Evolutionary conservation across 2,888 invertebrate species (phyloP).

Genomic region (Tachina lurida): DNA sequence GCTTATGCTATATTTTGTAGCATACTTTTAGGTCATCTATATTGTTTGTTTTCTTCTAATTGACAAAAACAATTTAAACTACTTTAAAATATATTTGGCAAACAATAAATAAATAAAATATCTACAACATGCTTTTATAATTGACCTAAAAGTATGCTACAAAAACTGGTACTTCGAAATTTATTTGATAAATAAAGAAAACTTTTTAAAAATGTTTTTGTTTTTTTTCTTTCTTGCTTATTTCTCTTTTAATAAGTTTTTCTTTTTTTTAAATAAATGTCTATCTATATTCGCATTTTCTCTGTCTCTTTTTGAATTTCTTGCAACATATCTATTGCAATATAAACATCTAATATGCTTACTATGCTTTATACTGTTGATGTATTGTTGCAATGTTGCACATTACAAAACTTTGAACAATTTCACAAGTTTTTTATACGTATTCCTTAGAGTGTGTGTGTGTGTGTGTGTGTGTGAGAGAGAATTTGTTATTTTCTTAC

Average conservation of each 20-base stretch:
- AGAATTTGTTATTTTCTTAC: constrained; percentile 39
- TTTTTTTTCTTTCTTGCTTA: background rate
- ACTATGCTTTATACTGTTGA: constrained; percentile 55
- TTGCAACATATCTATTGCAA: constrained; percentile 37
- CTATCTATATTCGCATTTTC: constrained; percentile 24
- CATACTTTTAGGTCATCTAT: background rate
- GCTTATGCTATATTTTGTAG: background rate
- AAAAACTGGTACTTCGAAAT: background rate
- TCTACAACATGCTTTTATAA: no score
- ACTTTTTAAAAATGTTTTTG: background rate
- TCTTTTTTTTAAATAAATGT: constrained; percentile 26
- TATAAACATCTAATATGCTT: constrained; percentile 61
- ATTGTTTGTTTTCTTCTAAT: no score
- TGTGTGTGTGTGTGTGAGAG: constrained; percentile 15
- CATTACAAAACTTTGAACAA: constrained; percentile 72
- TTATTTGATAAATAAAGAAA: background rate
- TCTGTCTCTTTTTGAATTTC: constrained; percentile 13
- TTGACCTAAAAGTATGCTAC: no score
- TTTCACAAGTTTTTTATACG: constrained; percentile 54
- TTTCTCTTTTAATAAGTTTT: constrained; percentile 5
- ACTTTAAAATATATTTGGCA: no score
- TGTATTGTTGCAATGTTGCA: constrained; percentile 71
- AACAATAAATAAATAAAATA: no score
- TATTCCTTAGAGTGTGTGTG: constrained; percentile 33
- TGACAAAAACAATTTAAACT: no score